Percentiles rank a stretch among this genome's conserved stretches.
phyloP scores from a whole-genome alignment of 2,888 invertebrate genomes.

The Perdita meconis region DNA sequence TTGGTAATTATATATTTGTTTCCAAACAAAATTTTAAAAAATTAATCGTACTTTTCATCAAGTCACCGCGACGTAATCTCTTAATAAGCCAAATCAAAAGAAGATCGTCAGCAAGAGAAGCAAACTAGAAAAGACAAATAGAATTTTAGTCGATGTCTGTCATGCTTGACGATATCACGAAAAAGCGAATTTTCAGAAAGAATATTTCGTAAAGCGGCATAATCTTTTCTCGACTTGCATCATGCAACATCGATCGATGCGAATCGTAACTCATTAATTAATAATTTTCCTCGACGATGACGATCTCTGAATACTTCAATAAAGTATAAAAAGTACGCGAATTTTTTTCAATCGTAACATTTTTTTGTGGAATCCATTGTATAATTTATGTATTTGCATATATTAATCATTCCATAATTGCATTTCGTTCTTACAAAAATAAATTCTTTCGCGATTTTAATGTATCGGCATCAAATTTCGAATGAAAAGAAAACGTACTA shows the following conservation, averaged over 20 bases:
- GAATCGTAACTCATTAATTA: slow-evolving; percentile 26
- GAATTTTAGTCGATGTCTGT: slow-evolving; percentile 34
- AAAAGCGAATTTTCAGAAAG: slow-evolving; percentile 13
- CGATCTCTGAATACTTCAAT: background rate
- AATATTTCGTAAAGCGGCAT: slow-evolving; percentile 40
- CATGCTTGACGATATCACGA: slow-evolving; percentile 6
- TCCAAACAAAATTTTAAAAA: too few relatives aligned
- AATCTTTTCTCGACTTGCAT: slow-evolving; percentile 17
- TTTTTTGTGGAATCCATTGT: too few relatives aligned
- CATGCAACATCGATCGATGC: slow-evolving; percentile 32
- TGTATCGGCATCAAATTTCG: too few relatives aligned
- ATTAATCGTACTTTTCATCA: too few relatives aligned
- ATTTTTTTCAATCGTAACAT: too few relatives aligned
- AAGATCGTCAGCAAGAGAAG: slow-evolving; percentile 21
- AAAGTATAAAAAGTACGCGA: too few relatives aligned
- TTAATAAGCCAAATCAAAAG: background rate
- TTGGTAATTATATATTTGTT: too few relatives aligned
- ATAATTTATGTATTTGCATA: too few relatives aligned
- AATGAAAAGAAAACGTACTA: background rate
- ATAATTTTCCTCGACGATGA: slow-evolving; percentile 17
- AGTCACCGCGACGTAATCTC: background rate
- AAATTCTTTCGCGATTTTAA: too few relatives aligned
- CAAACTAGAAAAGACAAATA: slow-evolving; percentile 13
- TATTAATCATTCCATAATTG: too few relatives aligned
- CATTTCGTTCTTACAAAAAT: too few relatives aligned